Base-by-base conservation (phyloP, 92 coral and sea anemone genomes). In the Metridium senile region DNA sequence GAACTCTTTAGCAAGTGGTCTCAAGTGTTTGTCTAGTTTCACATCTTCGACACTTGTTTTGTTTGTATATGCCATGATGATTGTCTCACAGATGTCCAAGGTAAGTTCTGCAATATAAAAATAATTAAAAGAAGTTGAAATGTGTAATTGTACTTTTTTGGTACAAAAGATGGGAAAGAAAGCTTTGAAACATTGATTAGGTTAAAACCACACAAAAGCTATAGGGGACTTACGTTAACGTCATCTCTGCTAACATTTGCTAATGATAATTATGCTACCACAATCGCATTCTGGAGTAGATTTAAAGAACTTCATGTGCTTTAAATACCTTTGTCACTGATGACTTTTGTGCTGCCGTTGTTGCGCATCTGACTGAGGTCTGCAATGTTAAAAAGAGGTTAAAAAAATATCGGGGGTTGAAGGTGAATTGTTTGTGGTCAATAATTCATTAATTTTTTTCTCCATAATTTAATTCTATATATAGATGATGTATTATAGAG, bases 81-180 rank as follows among this genome's bases (percentile, higher is more conserved):
- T 71, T 57, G 89, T 74, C 66, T 85, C 82, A 67, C 81, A 80
- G 28, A 79, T 61, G 30, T 65, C 21, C 68, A 76, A 77, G 45
- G 74, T 72, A 35, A 82, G 66, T 47, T 73, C 81, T 84, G 75
- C 69, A 73, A 73, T 25, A 47, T 23, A 16, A 58, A 62, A 26
- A 52, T 26, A 30, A 33, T 45, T 31, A 70, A 32, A 49, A 47
- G 1, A 70, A 45, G 54, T 70, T 26, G 31, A 47, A 45, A 47
- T 18, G 31, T 28, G 46, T 20, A 66, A 9, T 13, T 20, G 31
- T 28, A 0, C 27, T 29, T 17, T 26, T 16, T 11, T 27, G 19
- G 2, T 27, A 69, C 49, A 34, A 34, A 4, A 21, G 1, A 34
- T 22, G 74, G 11, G 28, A 34, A 34, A 33, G 29, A 28, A 58